Conservation (phyloP, 2,113 vertebrate species). For the Canis aureus region DNA sequence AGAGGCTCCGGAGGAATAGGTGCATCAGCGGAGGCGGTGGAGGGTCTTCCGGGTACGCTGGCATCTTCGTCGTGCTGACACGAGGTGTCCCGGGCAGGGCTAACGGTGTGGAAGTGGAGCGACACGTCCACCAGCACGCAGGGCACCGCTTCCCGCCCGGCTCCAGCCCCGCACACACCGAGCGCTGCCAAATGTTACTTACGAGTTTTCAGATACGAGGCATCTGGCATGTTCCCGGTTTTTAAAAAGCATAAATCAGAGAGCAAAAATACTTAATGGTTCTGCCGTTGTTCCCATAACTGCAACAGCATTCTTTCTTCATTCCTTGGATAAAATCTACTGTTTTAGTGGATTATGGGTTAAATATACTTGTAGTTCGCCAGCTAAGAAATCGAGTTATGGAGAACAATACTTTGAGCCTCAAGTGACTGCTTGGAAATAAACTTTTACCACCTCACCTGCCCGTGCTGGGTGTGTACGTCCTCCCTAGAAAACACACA, state of each 20-base stretch:
- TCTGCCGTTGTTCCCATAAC: neutral
- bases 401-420: neutral
- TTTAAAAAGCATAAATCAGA: neutral
- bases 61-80: neutral
- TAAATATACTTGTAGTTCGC: constrained; percentile 36
- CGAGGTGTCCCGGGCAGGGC: neutral
- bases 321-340: neutral
- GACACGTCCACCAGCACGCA: neutral
- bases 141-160: neutral
- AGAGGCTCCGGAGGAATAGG: neutral
- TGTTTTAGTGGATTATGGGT: neutral
- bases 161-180: neutral
- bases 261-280: neutral
- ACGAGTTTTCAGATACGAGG: neutral
- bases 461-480: neutral
- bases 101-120: neutral
- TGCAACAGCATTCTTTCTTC: neutral
- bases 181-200: neutral
- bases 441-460: neutral
- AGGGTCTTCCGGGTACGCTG: neutral
- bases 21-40: neutral
- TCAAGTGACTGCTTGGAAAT: constrained; percentile 49
- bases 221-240: neutral
- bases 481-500: neutral
- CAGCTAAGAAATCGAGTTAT: constrained; percentile 22